Base-by-base conservation (phyloP, 2,888 invertebrate genomes). In the Leuctra nigra region DNA sequence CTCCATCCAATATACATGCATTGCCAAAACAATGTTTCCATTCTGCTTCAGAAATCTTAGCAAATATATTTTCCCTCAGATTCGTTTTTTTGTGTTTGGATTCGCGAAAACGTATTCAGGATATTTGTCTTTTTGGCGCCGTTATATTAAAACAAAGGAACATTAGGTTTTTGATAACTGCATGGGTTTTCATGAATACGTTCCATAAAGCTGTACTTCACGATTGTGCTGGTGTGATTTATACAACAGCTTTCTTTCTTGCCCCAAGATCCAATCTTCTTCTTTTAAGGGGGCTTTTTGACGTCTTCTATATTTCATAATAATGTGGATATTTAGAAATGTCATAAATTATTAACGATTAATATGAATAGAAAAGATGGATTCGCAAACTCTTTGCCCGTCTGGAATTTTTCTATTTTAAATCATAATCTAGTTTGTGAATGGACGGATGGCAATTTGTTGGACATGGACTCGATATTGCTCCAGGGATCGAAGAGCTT, bases 371-470 rank as follows among this genome's bases (percentile, higher is more conserved):
- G n/a, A n/a, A n/a, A n/a, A n/a, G n/a, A n/a, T n/a, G n/a, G n/a
- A n/a, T n/a, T n/a, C n/a, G n/a, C n/a, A n/a, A n/a, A n/a, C n/a
- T n/a, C n/a, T n/a, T n/a, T n/a, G n/a, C n/a, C n/a, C n/a, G n/a
- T n/a, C n/a, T n/a, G n/a, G n/a, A n/a, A 20, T 11, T 35, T 29
- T 35, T 50, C 50, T 50, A 46, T 53, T 53, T 57, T 53, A 57
- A 57, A 57, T 57, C 38, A 47, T 38, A 35, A 53, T 47, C 53
- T 46, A 39, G 29, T 46, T 13, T 59, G 35, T 53, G 47, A 44
- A 55, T 47, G 53, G 57, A 57, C 57, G 55, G 59, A 57, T 57
- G 57, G 46, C 57, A 59, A 59, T 57, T 59, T 59, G 47, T 57
- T 46, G 57, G 47, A 55, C 55, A 23, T 55, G 53, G 55, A 53